Conservation (phyloP, 1,140 invertebrate species). For the Triops longicaudatus region DNA sequence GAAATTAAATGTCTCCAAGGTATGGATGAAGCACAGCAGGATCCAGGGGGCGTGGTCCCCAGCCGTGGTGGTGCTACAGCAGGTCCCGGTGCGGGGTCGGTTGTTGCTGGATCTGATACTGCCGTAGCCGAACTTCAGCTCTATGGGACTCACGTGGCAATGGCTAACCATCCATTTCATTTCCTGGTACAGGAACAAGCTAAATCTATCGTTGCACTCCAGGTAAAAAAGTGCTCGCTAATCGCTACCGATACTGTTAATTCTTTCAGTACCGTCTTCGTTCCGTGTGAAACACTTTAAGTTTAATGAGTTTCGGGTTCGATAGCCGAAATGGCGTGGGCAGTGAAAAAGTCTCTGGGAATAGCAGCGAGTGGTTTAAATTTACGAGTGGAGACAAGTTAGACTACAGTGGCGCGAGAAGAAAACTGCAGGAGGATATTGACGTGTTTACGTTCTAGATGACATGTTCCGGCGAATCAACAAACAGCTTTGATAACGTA, state of each 20-base stretch:
- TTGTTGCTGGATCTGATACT: neutral
- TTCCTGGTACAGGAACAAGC: conserved; percentile 72
- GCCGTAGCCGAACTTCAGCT: neutral
- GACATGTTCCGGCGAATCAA: neutral
- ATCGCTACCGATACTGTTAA: neutral
- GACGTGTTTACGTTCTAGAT: neutral
- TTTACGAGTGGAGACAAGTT: neutral
- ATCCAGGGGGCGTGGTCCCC: neutral
- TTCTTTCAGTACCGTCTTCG: neutral
- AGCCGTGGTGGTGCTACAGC: neutral
- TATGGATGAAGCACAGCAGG: conserved; percentile 15
- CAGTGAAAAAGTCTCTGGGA: neutral
- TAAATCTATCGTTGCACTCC: conserved; percentile 64
- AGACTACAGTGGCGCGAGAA: neutral
- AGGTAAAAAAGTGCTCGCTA: conserved; percentile 37
- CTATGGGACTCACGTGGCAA: neutral
- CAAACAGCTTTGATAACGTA: neutral
- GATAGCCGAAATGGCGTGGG: neutral
- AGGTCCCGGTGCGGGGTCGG: neutral
- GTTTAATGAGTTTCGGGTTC: neutral
- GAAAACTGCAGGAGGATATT: neutral
- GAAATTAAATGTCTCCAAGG: neutral
- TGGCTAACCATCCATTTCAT: conserved; percentile 49
- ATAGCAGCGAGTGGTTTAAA: neutral
- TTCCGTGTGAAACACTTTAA: neutral